Conservation (phyloP, 2,888 invertebrate species). For the Aproaerema taeniolella region DNA sequence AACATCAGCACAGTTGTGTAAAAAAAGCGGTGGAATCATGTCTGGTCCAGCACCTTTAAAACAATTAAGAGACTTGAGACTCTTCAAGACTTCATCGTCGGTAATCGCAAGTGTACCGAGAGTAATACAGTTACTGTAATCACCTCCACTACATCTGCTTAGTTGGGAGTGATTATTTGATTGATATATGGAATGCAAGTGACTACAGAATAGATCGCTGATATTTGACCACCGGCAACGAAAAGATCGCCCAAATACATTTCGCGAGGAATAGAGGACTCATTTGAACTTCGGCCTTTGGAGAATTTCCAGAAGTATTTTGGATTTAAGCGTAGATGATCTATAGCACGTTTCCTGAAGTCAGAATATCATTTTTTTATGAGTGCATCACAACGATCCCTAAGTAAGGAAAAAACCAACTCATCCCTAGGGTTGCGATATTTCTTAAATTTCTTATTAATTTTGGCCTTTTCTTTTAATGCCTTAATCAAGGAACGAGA, state of each 20-base stretch:
- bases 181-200: no score
- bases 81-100: no score
- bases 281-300: no score
- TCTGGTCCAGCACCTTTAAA: neutral
- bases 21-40: neutral
- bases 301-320: neutral
- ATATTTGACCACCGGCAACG: no score
- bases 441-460: neutral
- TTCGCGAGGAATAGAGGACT: no score
- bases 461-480: neutral
- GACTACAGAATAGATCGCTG: no score
- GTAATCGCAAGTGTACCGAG: no score
- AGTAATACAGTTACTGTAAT: no score
- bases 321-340: neutral
- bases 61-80: no score
- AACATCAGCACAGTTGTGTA: neutral
- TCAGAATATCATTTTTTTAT: neutral
- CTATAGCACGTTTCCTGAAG: neutral
- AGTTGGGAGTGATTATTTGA: no score
- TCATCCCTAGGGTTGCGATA: neutral
- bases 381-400: neutral
- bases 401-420: neutral
- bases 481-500: neutral
- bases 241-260: no score
- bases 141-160: no score